Conservation (phyloP, 2,888 invertebrate genomes). For the Watsonalla binaria region DNA sequence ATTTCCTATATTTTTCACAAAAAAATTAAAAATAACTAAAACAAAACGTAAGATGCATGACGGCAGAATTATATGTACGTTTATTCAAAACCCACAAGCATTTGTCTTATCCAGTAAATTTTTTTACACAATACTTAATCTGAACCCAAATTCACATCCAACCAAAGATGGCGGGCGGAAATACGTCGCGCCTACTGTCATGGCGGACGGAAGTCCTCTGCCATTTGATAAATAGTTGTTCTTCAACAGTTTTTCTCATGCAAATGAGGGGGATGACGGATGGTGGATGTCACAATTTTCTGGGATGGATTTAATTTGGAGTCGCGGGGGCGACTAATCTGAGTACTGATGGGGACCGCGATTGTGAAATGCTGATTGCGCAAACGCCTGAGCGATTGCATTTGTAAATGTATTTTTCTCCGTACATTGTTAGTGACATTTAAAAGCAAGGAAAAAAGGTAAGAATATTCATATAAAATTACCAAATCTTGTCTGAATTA, state of each 20-base stretch:
- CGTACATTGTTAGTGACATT: not conserved
- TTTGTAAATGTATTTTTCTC: not conserved
- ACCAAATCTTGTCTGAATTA: no score
- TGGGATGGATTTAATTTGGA: slow-evolving; percentile 75
- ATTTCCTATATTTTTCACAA: no score
- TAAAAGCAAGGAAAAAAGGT: no score
- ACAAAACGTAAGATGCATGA: no score
- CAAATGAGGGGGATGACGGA: slow-evolving; percentile 78
- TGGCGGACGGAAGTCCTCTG: slow-evolving; percentile 71
- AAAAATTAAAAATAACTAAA: no score
- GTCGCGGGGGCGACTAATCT: slow-evolving; percentile 62
- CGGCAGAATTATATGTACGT: no score
- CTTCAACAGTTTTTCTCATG: slow-evolving; percentile 77
- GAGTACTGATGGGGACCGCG: slow-evolving; percentile 24
- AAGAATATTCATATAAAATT: no score
- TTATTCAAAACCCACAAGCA: not conserved
- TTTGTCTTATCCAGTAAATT: slow-evolving; percentile 18
- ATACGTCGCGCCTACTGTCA: slow-evolving; percentile 73
- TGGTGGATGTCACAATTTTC: slow-evolving; percentile 75
- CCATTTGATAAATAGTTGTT: slow-evolving; percentile 79
- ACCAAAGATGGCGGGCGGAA: slow-evolving; percentile 70
- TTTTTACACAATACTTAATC: slow-evolving; percentile 28
- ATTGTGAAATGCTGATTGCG: slow-evolving; percentile 46
- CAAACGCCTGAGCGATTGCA: slow-evolving; percentile 6
- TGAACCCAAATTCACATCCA: not conserved